These are phyloP conservation scores for Gyps fulvus DNA, from an alignment of 2,113 vertebrate species.

Conservation along the genomic window DNA sequence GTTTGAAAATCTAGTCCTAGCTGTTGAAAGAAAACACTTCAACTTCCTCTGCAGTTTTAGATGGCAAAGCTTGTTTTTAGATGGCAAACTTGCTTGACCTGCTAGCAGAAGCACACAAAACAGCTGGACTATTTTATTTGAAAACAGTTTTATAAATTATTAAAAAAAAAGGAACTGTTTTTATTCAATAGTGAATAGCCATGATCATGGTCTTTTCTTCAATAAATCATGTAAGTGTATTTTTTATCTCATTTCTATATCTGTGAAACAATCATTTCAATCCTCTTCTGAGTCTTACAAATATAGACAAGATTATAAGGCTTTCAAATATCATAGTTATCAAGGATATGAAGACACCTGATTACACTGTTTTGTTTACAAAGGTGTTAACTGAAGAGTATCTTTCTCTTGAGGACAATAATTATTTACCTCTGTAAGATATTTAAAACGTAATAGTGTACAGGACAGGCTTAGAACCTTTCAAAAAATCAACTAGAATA, in stretches of 20 bases:
- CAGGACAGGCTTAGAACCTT: neutral
- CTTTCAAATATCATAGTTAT: neutral
- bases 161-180: neutral
- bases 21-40: neutral
- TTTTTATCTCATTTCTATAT: neutral
- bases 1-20: neutral
- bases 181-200: neutral
- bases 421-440: neutral
- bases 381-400: neutral
- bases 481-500: neutral
- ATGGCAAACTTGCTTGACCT: neutral
- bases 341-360: neutral
- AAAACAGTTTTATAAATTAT: neutral
- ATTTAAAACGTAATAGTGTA: neutral
- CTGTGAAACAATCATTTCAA: neutral
- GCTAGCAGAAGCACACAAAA: neutral
- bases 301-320: neutral
- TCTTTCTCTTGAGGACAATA: neutral
- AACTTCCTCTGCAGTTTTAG: neutral
- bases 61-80: neutral
- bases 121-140: neutral
- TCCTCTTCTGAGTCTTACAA: neutral
- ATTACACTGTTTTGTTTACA: neutral
- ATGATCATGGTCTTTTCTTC: neutral
- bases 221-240: neutral